phyloP scores from a whole-genome alignment of 2,888 invertebrate species.

The Stegophylla sp. region DNA sequence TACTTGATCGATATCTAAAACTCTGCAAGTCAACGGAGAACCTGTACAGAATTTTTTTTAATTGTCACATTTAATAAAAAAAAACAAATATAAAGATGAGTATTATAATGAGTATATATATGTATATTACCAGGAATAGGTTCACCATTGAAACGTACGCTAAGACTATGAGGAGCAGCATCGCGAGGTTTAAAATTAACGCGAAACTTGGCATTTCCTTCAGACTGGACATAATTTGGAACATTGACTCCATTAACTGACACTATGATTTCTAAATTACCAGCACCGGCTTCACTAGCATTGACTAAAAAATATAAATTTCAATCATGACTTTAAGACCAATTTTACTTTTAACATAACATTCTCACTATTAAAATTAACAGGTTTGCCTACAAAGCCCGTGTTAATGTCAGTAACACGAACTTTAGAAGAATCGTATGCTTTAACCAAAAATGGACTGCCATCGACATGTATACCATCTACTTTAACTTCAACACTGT shows the following conservation, averaged over 20 bases:
- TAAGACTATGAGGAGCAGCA: conserved; percentile 87
- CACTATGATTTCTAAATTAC: conserved; percentile 96
- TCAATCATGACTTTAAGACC: neutral
- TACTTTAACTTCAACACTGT: conserved; percentile 82
- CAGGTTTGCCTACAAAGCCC: conserved; percentile 88
- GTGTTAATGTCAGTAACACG: conserved; percentile 91
- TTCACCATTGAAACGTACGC: conserved; percentile 80
- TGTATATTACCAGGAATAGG: conserved; percentile 69
- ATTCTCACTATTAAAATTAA: conserved; percentile 86
- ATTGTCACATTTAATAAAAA: neutral
- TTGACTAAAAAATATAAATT: conserved; percentile 65
- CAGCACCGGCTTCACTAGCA: conserved; percentile 79
- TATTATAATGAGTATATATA: conserved; percentile 11
- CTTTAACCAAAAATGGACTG: conserved; percentile 93
- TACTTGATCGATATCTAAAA: conserved; percentile 74
- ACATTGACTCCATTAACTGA: conserved; percentile 96
- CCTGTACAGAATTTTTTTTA: conserved; percentile 67
- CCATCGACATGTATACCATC: conserved; percentile 86
- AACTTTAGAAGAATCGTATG: conserved; percentile 94
- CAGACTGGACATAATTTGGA: conserved; percentile 96
- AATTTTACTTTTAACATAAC: neutral
- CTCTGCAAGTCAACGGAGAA: conserved; percentile 92
- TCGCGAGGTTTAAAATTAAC: conserved; percentile 96
- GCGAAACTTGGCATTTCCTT: conserved; percentile 92
- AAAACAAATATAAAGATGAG: conserved; percentile 13